Base-by-base conservation (phyloP, 1,140 invertebrate species). In the Plectus sambesii region DNA sequence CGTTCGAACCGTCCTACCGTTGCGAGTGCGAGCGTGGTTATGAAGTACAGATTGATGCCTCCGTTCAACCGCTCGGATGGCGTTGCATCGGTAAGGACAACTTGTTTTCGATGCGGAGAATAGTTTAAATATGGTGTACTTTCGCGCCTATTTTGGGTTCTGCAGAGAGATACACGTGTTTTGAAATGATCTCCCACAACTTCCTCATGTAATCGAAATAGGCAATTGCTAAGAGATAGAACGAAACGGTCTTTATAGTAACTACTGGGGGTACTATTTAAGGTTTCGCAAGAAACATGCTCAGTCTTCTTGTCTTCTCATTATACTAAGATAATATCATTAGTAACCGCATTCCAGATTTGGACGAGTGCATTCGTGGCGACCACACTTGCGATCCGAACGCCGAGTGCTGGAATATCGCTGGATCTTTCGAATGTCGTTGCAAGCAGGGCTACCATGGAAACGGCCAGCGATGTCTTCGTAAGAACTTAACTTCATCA, bases 361-460 rank as follows among this genome's bases (percentile, higher is more conserved):
- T 87, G 33, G 82, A 93, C 63, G 87, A 93, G 70, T 93, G 86
- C 66, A 69, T 73, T 20, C 74, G 77, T 23, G 80, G 80, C n/a
- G 77, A 77, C 30, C 79, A 84, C 53, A 76, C 76, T 27, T 93
- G 88, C 66, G 80, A 86, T 50, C 42, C 30, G 2, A 81, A 87
- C 58, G 86, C 87, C 0, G 72, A 80, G 24, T 93, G 88, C 62
- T 74, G 80, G 20, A 92, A 93, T 66, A 76, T 79, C 36, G 77
- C 80, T 27, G 87, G 87, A 4, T 48, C 42, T 1, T 54, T 25
- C 33, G 20, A 23, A n/a, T 54, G 52, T 26, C 24, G 27, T 22
- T 54, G 52, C 19, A 20, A 20, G 9, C 27, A 49, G 25, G 52
- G 52, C 24, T 54, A 37, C 25, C 37, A 19, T 15, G 52, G 52